Base-by-base conservation (phyloP, 2,888 invertebrate species). In the Amphiduros pacificus region DNA sequence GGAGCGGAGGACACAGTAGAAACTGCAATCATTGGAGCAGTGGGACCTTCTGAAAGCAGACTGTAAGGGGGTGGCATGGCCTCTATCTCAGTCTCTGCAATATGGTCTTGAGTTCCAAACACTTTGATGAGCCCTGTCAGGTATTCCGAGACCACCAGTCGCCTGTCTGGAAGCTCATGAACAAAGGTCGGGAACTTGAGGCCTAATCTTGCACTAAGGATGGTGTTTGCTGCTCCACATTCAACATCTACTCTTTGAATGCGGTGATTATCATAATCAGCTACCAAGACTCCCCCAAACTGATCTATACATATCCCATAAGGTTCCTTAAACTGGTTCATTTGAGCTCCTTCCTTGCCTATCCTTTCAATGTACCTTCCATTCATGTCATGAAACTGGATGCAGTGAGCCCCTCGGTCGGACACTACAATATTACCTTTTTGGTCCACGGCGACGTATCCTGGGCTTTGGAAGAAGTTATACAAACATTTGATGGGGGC, bases 241-340 rank as follows among this genome's bases (percentile, higher is more conserved):
- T 52, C 9, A 3, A 36, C 14, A 29, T 53, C 40, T 2, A 59
- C 28, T 5, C 28, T 29, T 27, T 59, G 52, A 27, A 59, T 52
- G 17, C 53, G 26, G 52, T 59, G 24, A 40, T 53, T 59, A 20
- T 53, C 40, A 48, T 59, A 59, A 52, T 59, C 59, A 5, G 59
- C 59, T 1, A 59, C 59, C 11, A 59, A 27, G 5, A 59, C 24
- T 2, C 36, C 29, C 20, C 40, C 51, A 22, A 28, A 44, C 41
- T 32, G 52, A 31, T 52, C 31, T 11, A 24, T 52, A 27, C 40
- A 41, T 27, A 53, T 52, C 2, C 52, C 59, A 24, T 59, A 59
- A 5, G 59, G 59, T 17, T 59, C 59, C 27, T 52, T 20, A 22
- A 59, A 53, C 41, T 59, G 40, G 1, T 44, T 53, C 1, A 28